Evolutionary conservation across 1,140 invertebrate species (phyloP), one percentile per base, ranked within the genome.

Genomic region (Arion vulgaris): DNA sequence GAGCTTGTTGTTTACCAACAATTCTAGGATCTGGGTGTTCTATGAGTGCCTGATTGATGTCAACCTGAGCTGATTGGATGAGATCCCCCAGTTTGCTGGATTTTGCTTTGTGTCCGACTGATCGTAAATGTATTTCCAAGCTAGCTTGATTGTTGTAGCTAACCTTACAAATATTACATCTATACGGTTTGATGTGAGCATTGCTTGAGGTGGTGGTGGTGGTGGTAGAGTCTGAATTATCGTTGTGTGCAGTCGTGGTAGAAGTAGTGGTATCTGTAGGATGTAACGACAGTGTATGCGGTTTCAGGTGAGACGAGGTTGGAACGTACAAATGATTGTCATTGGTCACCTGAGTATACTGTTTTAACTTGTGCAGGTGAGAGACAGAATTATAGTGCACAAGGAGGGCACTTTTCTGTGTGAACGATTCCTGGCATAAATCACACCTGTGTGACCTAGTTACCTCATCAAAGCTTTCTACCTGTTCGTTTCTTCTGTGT

Each of bases 351-450:
- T 34, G 45, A 36, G 7, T 53, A 19, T 76, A 32, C 28, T 91
- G 91, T 91, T 98, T 98, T 82, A 98, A 92, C 92, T 98, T 98
- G 91, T 98, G 96, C 88, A 98, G 94, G 94, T 99, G 98, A 91
- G 96, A 97, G 0, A 98, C 97, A 82, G 97, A 98, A 89, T 98
- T 98, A 89, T 97, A 98, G 93, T 99, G 98, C 57, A 98, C 97
- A 28, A 98, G 93, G 57, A 99, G 94, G 87, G 98, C 98, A 90
- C 98, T 98, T 91, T 98, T 98, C 92, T 98, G 97, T 5, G 97
- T 98, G 91, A 98, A 99, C 41, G 96, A 97, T 92, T 99, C 97
- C 91, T 97, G 97, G 92, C 97, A 99, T 19, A 98, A 96, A 86
- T 98, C 97, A 93, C 98, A 99, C 92, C 98, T 98, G 91, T 96